These are phyloP conservation scores for Lithophane leautieri DNA, from an alignment of 2,888 invertebrate genomes.

Conservation along the genomic window DNA sequence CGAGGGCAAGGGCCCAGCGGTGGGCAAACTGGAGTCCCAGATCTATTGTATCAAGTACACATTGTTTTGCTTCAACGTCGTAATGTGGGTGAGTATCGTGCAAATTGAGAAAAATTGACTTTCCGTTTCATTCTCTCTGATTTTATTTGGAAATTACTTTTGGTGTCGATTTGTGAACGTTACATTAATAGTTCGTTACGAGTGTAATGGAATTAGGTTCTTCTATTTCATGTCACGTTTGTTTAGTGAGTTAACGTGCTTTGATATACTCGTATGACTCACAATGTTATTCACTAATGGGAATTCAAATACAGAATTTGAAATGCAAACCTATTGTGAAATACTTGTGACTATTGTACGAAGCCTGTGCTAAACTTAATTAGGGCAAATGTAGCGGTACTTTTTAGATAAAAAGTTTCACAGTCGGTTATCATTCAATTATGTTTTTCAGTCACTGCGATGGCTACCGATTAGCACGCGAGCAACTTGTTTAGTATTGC, in stretches of 20 bases:
- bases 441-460: slow-evolving; percentile 39
- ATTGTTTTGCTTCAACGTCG: slow-evolving; percentile 94
- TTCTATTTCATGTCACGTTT: slow-evolving; percentile 28
- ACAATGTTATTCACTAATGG: slow-evolving; percentile 8
- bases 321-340: slow-evolving; percentile 3
- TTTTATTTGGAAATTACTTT: slow-evolving; percentile 62
- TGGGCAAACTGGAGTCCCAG: slow-evolving; percentile 93
- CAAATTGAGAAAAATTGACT: slow-evolving; percentile 62
- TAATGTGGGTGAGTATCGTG: slow-evolving; percentile 93
- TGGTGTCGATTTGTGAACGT: slow-evolving; percentile 34
- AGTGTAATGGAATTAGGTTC: slow-evolving; percentile 18
- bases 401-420: slow-evolving; percentile 23
- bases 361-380: slow-evolving; percentile 6
- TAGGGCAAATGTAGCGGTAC: not conserved
- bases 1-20: slow-evolving; percentile 87
- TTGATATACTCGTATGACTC: slow-evolving; percentile 37
- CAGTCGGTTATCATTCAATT: slow-evolving; percentile 43
- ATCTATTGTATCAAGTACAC: slow-evolving; percentile 95
- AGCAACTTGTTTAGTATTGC: slow-evolving; percentile 46
- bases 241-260: slow-evolving; percentile 25
- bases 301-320: slow-evolving; percentile 9
- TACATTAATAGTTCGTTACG: slow-evolving; percentile 27
- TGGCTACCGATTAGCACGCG: slow-evolving; percentile 49
- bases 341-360: not conserved
- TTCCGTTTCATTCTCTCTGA: slow-evolving; percentile 55